Base-by-base conservation (phyloP, 35 echinoderm and acorn worm genomes). In the Stichopus chloronotus region DNA sequence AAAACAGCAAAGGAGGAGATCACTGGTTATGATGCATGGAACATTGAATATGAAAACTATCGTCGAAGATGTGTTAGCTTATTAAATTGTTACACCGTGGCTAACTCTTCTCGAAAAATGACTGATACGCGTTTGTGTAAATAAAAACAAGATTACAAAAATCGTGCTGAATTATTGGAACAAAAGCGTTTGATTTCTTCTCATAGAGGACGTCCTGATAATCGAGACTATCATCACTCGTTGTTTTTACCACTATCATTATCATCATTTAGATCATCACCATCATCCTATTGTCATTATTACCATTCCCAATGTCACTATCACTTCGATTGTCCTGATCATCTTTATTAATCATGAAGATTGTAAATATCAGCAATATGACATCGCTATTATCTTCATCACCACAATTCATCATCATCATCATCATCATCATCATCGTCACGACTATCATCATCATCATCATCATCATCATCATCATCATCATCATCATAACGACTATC, bases 391-490 rank as follows among this genome's bases (percentile, higher is more conserved):
- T 4, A 72, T 79, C 52, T 1, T 72, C 22, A 72, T 72, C 22
- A 72, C 22, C 22, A 72, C 5, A 8, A 72, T 72, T 43, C 57
- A 55, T 53, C n/a, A 55, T 86, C 9, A 86, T 88, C 59, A 4
- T 55, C 55, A 55, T 86, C 55, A 86, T 43, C n/a, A 52, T 63
- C 19, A 86, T 8, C 4, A 52, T 72, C 57, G 8, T 86, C 9
- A 86, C 24, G 14, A 90, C 20, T 30, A 71, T 88, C 65, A 0
- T 87, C 30, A 12, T 90, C 76, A 12, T 93, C 58, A 12, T 87
- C 24, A 72, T 86, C 77, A 92, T 60, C 80, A 92, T 92, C 77
- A 6, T 93, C 60, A 69, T 90, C 83, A 94, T 53, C 59, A 78
- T 25, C 43, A 55, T 55, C 30, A 43, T 43, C 30, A 43, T 43